phyloP scores from a whole-genome alignment of 2,888 invertebrate genomes.

The Melipona bicolor region DNA sequence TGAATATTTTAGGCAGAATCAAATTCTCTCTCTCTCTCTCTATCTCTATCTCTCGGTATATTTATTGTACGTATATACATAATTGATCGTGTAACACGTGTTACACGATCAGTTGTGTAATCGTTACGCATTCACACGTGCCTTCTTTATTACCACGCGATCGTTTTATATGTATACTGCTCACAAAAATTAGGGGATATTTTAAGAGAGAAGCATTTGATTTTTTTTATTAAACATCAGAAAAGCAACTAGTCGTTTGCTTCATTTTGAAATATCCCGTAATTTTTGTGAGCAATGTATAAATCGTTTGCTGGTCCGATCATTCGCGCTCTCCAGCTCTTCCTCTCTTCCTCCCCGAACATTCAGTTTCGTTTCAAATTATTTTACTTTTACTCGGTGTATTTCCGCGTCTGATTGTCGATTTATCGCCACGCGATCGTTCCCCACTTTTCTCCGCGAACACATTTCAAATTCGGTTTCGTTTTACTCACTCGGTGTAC shows the following conservation, averaged over 20 bases:
- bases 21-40: neutral
- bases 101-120: slow-evolving; percentile 18
- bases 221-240: too few relatives aligned
- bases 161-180: slow-evolving; percentile 17
- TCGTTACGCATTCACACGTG: slow-evolving; percentile 38
- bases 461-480: too few relatives aligned
- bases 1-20: neutral
- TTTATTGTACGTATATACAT: neutral
- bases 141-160: slow-evolving; percentile 39
- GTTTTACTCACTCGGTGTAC: neutral
- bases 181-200: too few relatives aligned
- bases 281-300: neutral
- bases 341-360: neutral
- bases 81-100: slow-evolving; percentile 21
- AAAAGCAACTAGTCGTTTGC: too few relatives aligned
- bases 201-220: too few relatives aligned
- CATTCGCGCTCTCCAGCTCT: neutral
- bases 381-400: slow-evolving; percentile 15
- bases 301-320: slow-evolving; percentile 33
- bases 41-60: too few relatives aligned
- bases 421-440: too few relatives aligned
- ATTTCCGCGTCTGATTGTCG: slow-evolving; percentile 3
- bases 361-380: neutral
- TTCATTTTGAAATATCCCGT: too few relatives aligned
- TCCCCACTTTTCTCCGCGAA: too few relatives aligned